Base-by-base conservation (phyloP, 1,140 invertebrate species). In the Drosophila kurseongensis region DNA sequence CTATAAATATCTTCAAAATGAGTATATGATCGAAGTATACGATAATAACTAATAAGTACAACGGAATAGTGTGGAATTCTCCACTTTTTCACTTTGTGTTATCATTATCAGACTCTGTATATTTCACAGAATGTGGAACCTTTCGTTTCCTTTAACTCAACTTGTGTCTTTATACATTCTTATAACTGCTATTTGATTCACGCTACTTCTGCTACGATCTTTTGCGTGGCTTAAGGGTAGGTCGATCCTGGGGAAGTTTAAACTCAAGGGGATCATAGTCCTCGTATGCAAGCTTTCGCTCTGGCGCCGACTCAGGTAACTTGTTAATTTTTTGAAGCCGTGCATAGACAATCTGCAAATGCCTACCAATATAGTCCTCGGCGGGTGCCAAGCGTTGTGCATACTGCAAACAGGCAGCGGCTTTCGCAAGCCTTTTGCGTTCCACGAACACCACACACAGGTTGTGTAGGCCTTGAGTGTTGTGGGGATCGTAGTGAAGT, bases 401-500 rank as follows among this genome's bases (percentile, higher is more conserved):
- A 44, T 95, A 94, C 29, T 95, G 94, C 6, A 99, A 94, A 92
- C 98, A 99, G 48, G 95, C 94, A 59, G 97, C 96, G 0, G 98
- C 98, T 47, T 95, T 93, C 0, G 95, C 93, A 10, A 99, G 93
- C 75, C 97, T 95, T 0, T 97, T 98, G 13, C 97, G 94, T 92
- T 99, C 98, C 12, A 99, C 98, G 80, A 97, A 96, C 0, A 99
- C 98, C 0, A 99, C 98, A 93, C 98, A 99, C 5, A 99, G 93
- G 92, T 99, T 99, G 93, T 99, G 98, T 35, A 98, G 93, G 4
- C 97, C 98, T 93, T 99, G 98, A 54, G 98, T 96, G 92, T 99
- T 98, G 57, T 96, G 95, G 0, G 98, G 96, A 72, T 99, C 98
- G 42, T 97, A 91, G 77, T 96, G 95, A 1, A 99, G 91, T 76